phyloP scores from a whole-genome alignment of 2,888 invertebrate species.

The Subacronicta megacephala region DNA sequence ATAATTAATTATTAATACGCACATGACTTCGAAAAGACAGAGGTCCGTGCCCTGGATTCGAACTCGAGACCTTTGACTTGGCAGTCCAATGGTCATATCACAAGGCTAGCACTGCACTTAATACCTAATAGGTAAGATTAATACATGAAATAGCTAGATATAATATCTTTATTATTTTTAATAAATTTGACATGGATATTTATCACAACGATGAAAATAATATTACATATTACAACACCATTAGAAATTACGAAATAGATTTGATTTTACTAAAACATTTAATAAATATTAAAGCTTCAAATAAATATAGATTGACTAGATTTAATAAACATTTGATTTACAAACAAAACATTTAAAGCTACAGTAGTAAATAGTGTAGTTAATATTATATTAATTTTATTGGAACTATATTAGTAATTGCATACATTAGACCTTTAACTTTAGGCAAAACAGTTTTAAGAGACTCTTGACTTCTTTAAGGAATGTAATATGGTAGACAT shows the following conservation, averaged over 20 bases:
- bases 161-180: slow-evolving; percentile 37
- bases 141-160: slow-evolving; percentile 8
- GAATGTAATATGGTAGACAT: slow-evolving; percentile 8
- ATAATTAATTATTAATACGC: no score
- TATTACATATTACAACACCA: slow-evolving; percentile 46
- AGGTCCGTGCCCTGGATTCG: no score
- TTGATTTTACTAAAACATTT: slow-evolving; percentile 28
- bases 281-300: slow-evolving; percentile 52
- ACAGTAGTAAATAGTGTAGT: slow-evolving; percentile 33
- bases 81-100: no score
- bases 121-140: no score
- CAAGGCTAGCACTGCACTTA: no score
- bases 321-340: slow-evolving; percentile 45
- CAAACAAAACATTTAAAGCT: slow-evolving; percentile 34
- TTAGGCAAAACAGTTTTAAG: background rate
- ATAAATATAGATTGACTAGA: slow-evolving; percentile 56
- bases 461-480: slow-evolving; percentile 13
- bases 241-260: slow-evolving; percentile 20
- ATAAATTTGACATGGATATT: slow-evolving; percentile 46
- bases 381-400: background rate
- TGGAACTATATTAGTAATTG: slow-evolving; percentile 12
- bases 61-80: no score
- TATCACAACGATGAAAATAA: slow-evolving; percentile 55
- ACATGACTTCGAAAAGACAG: no score
- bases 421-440: slow-evolving; percentile 12